A percentile compares a stretch with the other conserved stretches of the same genome.
phyloP scores from a whole-genome alignment of 2,797 vertebrate species.

The Siniperca scherzeri region DNA sequence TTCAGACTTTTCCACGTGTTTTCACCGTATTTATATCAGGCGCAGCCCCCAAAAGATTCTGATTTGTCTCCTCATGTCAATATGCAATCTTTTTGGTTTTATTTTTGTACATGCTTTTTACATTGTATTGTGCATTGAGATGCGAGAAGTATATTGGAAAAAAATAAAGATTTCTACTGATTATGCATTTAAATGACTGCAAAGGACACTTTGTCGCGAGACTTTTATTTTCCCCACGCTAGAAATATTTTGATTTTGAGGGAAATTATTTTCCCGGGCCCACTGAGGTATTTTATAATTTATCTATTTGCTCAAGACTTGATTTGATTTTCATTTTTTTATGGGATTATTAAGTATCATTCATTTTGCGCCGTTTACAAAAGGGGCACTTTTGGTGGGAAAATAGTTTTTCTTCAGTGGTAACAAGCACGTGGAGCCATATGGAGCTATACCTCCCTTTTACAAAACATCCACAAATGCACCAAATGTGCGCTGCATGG shows the following conservation, averaged over 20 bases:
- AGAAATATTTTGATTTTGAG: not conserved
- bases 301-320: not conserved
- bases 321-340: not conserved
- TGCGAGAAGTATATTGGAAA: constrained; percentile 83
- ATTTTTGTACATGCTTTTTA: constrained; percentile 86
- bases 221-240: not conserved
- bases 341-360: not conserved
- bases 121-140: constrained; percentile 82
- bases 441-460: constrained; percentile 34
- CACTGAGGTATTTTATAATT: not conserved
- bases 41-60: constrained; percentile 52
- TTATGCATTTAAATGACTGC: constrained; percentile 71
- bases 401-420: constrained; percentile 19
- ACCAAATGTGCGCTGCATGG: constrained; percentile 62
- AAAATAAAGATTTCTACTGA: constrained; percentile 86
- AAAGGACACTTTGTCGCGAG: constrained; percentile 28
- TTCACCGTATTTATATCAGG: constrained; percentile 65
- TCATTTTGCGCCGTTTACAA: constrained; percentile 12
- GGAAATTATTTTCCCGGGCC: not conserved
- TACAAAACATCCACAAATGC: constrained; percentile 62
- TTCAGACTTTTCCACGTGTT: constrained; percentile 54
- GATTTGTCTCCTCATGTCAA: constrained; percentile 74
- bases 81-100: constrained; percentile 77
- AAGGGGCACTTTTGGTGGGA: constrained; percentile 33
- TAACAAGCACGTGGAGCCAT: constrained; percentile 46